A percentile compares a stretch with the other conserved stretches of the same genome.
These are phyloP conservation scores for Himalopsyche phryganea DNA, from an alignment of 1,140 invertebrate genomes.

Conservation along the genomic window DNA sequence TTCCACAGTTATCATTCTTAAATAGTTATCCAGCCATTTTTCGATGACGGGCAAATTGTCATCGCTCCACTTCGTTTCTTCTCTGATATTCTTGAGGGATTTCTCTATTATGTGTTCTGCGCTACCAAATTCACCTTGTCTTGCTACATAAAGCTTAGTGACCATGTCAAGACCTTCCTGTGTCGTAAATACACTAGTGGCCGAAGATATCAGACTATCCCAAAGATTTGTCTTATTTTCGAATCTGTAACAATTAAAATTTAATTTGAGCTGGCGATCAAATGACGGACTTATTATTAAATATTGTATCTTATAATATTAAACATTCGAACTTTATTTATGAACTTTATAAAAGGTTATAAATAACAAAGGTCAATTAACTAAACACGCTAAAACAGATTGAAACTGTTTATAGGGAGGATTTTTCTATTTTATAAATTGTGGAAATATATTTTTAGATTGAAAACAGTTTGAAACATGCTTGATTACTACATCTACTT, in stretches of 20 bases:
- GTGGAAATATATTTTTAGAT: no score
- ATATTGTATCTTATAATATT: no score
- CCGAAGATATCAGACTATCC: conserved; percentile 67
- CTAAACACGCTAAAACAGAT: not conserved
- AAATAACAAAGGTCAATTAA: not conserved
- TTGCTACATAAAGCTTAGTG: conserved; percentile 55
- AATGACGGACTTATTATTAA: not conserved
- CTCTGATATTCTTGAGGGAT: conserved; percentile 63
- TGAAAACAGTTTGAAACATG: no score
- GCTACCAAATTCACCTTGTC: conserved; percentile 61
- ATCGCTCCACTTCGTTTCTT: conserved; percentile 66
- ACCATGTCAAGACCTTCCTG: conserved; percentile 67
- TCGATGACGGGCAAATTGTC: conserved; percentile 68
- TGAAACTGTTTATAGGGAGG: no score
- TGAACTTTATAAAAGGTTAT: no score
- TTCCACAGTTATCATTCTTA: conserved; percentile 36
- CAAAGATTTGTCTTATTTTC: conserved; percentile 64
- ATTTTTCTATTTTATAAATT: no score
- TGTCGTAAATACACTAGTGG: conserved; percentile 67
- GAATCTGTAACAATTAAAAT: conserved; percentile 49
- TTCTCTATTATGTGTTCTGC: conserved; percentile 65
- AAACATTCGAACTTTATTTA: not conserved
- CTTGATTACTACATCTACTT: no score
- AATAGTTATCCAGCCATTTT: conserved; percentile 60
- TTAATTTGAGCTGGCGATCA: not conserved